phyloP scores from a whole-genome alignment of 2,888 invertebrate species.

The Neoitamus cyanurus region DNA sequence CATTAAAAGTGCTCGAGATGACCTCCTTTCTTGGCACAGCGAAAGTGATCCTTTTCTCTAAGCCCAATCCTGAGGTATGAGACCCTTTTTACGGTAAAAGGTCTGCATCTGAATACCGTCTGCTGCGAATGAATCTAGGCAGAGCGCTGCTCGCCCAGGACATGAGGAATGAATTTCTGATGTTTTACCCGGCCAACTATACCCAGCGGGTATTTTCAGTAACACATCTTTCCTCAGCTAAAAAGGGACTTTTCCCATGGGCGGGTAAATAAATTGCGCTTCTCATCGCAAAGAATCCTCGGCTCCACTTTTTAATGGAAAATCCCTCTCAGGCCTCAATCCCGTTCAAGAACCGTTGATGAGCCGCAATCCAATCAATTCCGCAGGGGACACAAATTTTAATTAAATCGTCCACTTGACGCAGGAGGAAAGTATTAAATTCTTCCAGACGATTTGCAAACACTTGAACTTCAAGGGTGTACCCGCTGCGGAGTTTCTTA shows the following conservation, averaged over 20 bases:
- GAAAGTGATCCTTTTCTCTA: slow-evolving; percentile 20
- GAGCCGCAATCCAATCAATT: slow-evolving; percentile 5
- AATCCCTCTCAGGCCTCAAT: not conserved
- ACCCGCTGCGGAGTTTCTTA: not conserved
- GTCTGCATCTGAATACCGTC: not conserved
- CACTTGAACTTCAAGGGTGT: not conserved
- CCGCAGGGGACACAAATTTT: not conserved
- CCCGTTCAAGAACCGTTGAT: not conserved
- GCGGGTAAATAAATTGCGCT: not conserved
- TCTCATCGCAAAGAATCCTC: not conserved
- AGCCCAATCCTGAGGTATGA: not conserved
- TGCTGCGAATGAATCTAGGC: not conserved
- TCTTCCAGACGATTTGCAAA: not conserved
- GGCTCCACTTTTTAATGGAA: not conserved
- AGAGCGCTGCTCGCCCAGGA: not conserved
- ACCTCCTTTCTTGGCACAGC: not conserved
- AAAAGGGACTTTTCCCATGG: not conserved
- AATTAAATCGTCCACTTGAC: slow-evolving; percentile 13
- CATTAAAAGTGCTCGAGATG: slow-evolving; percentile 15
- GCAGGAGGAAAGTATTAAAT: not conserved
- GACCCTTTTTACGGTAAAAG: slow-evolving; percentile 4
- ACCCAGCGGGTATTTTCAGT: not conserved
- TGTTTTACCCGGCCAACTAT: not conserved
- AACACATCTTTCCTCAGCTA: not conserved
- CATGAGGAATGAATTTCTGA: slow-evolving; percentile 10